A percentile compares a stretch with the other conserved stretches of the same genome.
Evolutionary conservation across 2,888 invertebrate species (phyloP).

Genomic region (Drosophila dives): DNA sequence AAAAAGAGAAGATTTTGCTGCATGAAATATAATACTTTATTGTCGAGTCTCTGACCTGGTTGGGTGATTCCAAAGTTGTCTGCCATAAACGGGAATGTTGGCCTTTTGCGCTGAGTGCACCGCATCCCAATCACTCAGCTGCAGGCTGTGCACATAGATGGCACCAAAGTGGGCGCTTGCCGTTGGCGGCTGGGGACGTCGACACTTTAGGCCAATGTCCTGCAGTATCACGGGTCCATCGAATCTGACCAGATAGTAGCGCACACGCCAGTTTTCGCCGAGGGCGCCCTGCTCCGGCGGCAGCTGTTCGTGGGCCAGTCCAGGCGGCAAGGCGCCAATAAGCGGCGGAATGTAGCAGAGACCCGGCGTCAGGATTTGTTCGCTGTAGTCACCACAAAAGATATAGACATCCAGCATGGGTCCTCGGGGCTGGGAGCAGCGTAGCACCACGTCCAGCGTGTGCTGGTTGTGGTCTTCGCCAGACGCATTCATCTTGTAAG

Average conservation of each 20-base stretch:
- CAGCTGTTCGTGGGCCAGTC: conserved; percentile 55
- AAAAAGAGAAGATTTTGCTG: background rate
- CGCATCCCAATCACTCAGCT: conserved; percentile 39
- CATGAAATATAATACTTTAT: conserved; percentile 4
- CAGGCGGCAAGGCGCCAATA: conserved; percentile 44
- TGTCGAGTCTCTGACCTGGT: background rate
- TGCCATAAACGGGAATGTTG: conserved; percentile 30
- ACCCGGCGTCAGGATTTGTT: conserved; percentile 52
- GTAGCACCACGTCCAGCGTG: conserved; percentile 77
- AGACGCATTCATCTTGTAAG: conserved; percentile 64
- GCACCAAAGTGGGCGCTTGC: conserved; percentile 75
- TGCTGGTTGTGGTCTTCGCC: conserved; percentile 32
- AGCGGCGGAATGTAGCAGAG: conserved; percentile 76
- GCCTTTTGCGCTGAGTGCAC: conserved; percentile 3
- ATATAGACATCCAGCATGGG: conserved; percentile 70
- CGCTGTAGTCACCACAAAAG: conserved; percentile 76
- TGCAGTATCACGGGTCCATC: conserved; percentile 70
- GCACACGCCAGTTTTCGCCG: conserved; percentile 77
- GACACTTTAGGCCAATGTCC: conserved; percentile 80
- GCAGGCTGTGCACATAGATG: conserved; percentile 72
- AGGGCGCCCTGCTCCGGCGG: conserved; percentile 57
- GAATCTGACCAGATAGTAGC: conserved; percentile 79
- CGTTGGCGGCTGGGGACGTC: conserved; percentile 22
- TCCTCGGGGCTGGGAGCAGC: conserved; percentile 44
- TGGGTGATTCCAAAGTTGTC: conserved; percentile 27